Percentiles rank a stretch among this genome's conserved stretches.
These are phyloP conservation scores for Spatula clypeata DNA, from an alignment of 2,797 vertebrate species.

Conservation along the genomic window DNA sequence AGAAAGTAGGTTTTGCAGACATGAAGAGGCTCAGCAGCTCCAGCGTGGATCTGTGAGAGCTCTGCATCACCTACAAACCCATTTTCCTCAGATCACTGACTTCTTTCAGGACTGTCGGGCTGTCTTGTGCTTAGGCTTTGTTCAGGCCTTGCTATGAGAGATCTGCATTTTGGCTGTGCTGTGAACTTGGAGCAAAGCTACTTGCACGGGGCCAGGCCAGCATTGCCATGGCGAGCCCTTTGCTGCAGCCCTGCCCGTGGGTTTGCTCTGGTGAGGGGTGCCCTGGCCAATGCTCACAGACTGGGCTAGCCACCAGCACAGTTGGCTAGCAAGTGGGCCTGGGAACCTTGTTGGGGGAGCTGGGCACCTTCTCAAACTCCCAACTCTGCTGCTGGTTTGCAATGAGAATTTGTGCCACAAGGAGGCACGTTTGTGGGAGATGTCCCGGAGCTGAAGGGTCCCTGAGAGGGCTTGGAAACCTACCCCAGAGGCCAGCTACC, in stretches of 20 bases:
- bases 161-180: not conserved
- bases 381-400: not conserved
- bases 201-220: not conserved
- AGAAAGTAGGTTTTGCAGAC: slow-evolving; percentile 42
- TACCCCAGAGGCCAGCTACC: not conserved
- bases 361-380: not conserved
- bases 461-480: not conserved
- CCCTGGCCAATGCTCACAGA: not conserved
- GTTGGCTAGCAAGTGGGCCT: not conserved
- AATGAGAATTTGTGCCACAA: rapidly evolving
- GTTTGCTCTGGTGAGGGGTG: not conserved
- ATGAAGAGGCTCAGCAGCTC: slow-evolving; percentile 39
- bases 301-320: not conserved
- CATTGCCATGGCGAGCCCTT: rapidly evolving
- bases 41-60: not conserved
- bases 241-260: not conserved
- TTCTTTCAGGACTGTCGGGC: slow-evolving; percentile 50
- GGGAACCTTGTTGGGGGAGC: not conserved
- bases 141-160: not conserved
- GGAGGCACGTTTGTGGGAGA: not conserved
- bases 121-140: slow-evolving; percentile 30
- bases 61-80: slow-evolving; percentile 67
- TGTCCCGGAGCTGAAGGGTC: not conserved
- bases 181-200: not conserved
- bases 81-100: slow-evolving; percentile 50